Percentiles rank a stretch among this genome's conserved stretches.
Conservation (phyloP, 1,140 invertebrate genomes). For the Caerostris darwini region DNA sequence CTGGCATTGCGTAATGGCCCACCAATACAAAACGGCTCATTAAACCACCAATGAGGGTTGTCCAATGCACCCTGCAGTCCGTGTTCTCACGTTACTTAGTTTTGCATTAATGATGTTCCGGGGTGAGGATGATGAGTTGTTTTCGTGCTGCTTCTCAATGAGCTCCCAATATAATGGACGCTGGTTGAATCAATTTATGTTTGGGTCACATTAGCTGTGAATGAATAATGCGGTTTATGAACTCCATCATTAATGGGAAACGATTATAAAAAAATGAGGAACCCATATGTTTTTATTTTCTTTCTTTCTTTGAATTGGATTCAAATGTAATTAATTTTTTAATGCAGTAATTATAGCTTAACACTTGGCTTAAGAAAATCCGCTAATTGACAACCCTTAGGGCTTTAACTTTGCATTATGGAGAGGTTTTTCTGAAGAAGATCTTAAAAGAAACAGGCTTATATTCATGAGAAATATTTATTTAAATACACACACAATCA, state of each 20-base stretch:
- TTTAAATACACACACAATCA: no score
- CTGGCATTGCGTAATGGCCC: neutral
- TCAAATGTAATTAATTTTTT: neutral
- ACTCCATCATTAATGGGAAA: neutral
- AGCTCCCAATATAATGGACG: neutral
- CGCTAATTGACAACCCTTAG: no score
- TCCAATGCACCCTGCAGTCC: neutral
- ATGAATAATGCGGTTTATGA: neutral
- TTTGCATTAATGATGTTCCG: neutral
- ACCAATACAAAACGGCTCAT: neutral
- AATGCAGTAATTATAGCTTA: no score
- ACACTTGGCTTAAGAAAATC: no score
- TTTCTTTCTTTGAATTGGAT: neutral
- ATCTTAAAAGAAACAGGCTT: no score
- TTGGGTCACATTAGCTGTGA: neutral
- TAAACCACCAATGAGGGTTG: neutral
- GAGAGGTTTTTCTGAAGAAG: no score
- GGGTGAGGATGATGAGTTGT: conserved; percentile 35
- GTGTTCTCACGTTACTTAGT: neutral
- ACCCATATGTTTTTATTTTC: neutral
- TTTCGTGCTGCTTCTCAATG: conserved; percentile 5
- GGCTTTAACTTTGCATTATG: no score
- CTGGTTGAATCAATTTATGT: neutral
- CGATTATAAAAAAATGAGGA: neutral
- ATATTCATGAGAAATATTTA: no score